These are phyloP conservation scores for Tychaedon coryphoeus DNA, from an alignment of 2,113 vertebrate genomes.

Conservation along the genomic window DNA sequence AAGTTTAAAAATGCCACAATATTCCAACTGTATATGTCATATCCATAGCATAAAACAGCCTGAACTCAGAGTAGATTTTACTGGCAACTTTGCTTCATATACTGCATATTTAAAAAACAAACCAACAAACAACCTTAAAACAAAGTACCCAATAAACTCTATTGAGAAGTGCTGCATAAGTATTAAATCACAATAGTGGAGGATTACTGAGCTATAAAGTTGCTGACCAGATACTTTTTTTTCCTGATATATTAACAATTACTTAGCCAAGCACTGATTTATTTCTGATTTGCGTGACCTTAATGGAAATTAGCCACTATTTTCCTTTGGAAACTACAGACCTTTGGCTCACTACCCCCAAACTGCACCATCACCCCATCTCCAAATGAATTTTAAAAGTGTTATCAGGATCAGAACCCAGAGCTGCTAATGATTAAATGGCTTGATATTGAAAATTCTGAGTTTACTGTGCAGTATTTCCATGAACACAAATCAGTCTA, in stretches of 20 bases:
- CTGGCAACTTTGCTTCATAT: background rate
- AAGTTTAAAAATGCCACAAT: background rate
- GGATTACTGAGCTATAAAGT: background rate
- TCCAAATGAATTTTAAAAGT: background rate
- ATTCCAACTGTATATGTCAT: background rate
- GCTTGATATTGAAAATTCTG: background rate
- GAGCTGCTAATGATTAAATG: background rate
- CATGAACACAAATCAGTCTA: background rate
- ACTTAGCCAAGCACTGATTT: background rate
- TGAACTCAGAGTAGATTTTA: background rate
- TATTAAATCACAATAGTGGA: background rate
- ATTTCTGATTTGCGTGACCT: background rate
- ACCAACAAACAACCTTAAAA: background rate
- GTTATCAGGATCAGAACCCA: background rate
- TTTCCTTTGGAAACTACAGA: background rate
- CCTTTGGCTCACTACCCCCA: background rate
- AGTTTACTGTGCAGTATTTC: background rate
- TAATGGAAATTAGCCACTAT: background rate
- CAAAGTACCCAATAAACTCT: background rate
- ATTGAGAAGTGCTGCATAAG: background rate
- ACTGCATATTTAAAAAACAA: background rate
- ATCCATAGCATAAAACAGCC: background rate
- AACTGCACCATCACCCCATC: fast-evolving
- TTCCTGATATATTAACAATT: background rate
- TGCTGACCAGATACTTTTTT: background rate